Evolutionary conservation across 2,797 vertebrate genomes (phyloP).

Genomic region (Botia kubotai): DNA sequence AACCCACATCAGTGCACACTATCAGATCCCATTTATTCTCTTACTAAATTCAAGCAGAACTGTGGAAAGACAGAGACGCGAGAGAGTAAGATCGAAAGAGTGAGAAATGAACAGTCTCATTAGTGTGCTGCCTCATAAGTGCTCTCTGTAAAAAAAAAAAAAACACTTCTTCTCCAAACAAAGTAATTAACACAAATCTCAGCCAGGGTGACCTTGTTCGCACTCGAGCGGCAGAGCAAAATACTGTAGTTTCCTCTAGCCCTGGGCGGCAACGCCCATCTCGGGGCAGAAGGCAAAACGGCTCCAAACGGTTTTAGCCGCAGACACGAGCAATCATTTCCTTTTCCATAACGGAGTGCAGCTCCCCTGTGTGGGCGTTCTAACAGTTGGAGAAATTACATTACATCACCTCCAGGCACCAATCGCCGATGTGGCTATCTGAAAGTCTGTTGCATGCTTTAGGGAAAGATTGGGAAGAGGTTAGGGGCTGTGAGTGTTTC

Average conservation of each 20-base stretch:
- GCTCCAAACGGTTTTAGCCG: slow-evolving; percentile 42
- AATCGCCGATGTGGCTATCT: slow-evolving; percentile 55
- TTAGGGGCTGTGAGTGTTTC: slow-evolving; percentile 32
- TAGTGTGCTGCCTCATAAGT: slow-evolving; percentile 37
- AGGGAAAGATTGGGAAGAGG: slow-evolving; percentile 29
- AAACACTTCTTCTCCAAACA: slow-evolving; percentile 12
- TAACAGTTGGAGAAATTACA: slow-evolving; percentile 64
- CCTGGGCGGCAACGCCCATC: too few relatives aligned
- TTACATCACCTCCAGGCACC: slow-evolving; percentile 62
- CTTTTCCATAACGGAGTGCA: slow-evolving; percentile 53
- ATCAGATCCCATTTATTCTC: not conserved
- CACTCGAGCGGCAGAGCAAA: too few relatives aligned
- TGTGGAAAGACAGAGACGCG: slow-evolving; percentile 23
- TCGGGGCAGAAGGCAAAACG: not conserved
- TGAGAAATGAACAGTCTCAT: slow-evolving; percentile 18
- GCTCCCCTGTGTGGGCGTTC: slow-evolving; percentile 58
- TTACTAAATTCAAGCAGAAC: slow-evolving; percentile 32
- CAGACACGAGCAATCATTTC: slow-evolving; percentile 60
- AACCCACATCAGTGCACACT: not conserved
- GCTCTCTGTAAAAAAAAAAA: slow-evolving; percentile 9
- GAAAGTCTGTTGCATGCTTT: slow-evolving; percentile 57
- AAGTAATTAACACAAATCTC: slow-evolving; percentile 51
- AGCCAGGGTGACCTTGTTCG: not conserved
- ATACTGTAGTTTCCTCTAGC: not conserved
- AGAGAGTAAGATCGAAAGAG: slow-evolving; percentile 18